phyloP scores from a whole-genome alignment of 2,797 vertebrate genomes.

The Ctenopoma kingsleyae region DNA sequence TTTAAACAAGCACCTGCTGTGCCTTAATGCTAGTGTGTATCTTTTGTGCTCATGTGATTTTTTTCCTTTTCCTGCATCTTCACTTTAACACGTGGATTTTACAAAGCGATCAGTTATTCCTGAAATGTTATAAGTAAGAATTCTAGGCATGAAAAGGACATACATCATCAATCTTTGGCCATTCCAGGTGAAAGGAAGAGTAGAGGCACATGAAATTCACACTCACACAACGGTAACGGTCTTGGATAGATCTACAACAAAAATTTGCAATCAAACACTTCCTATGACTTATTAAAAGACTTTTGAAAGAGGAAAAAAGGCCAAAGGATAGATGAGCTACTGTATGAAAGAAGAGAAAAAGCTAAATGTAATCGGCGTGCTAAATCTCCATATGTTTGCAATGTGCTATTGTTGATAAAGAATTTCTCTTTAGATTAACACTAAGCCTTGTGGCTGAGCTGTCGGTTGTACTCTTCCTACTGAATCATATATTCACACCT shows the following conservation, averaged over 20 bases:
- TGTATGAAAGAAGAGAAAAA: conserved; percentile 2
- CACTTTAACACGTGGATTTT: conserved; percentile 17
- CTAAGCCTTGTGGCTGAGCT: conserved; percentile 38
- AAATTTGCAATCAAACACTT: not conserved
- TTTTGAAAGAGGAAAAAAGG: conserved; percentile 21
- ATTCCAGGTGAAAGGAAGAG: conserved; percentile 23
- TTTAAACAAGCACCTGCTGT: conserved; percentile 33
- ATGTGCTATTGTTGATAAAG: conserved; percentile 61
- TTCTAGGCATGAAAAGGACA: conserved; percentile 18
- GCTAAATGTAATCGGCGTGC: conserved; percentile 23
- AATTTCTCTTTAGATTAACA: conserved; percentile 53
- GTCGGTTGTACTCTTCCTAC: conserved; percentile 7
- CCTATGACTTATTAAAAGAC: conserved; percentile 16
- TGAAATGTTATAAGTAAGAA: conserved; percentile 26
- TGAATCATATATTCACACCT: conserved; percentile 23
- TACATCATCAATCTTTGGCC: conserved; percentile 16
- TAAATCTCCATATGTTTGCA: conserved; percentile 50
- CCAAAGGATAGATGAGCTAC: conserved; percentile 11
- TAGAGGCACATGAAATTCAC: not conserved
- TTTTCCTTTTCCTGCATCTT: not conserved
- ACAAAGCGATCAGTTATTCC: conserved; percentile 23
- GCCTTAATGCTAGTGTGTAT: not conserved
- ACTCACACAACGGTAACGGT: not conserved
- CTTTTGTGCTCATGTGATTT: conserved; percentile 10
- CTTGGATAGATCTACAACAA: not conserved